Evolutionary conservation across 1,140 invertebrate species (phyloP), one percentile per base, ranked within the genome.

Genomic region (Oryzaephilus surinamensis): DNA sequence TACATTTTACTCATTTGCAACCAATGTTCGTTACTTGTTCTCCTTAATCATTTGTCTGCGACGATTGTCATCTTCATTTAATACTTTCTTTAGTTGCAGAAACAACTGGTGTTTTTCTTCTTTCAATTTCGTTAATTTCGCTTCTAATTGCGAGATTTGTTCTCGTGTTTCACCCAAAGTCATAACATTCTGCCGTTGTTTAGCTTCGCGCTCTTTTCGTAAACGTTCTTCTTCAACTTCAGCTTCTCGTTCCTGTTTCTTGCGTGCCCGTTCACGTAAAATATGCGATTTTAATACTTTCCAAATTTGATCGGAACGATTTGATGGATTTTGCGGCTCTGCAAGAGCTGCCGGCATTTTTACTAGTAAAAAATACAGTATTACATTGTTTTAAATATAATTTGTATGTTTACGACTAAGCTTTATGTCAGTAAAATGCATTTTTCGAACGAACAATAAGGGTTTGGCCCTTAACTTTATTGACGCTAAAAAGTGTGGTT

Each of bases 41-140:
- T 88, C 84, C 60, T 86, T 85, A 43, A 80, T 76, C 39, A 81
- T 67, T 46, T 81, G 71, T 46, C 81, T 72, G 51, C 86, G 81
- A 38, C 87, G 74, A 40, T 81, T 86, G 55, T 93, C 89, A 68
- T 93, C 91, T 62, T 95, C 90, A 64, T 92, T 84, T 1, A 94
- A 64, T 18, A 95, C 89, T 69, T 93, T 94, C 56, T 96, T 96
- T 1, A 97, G 63, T 55, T 92, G 84, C 46, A 90, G 72, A 64
- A 95, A 94, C 23, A 95, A 64, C 50, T 93, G 82, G 63, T 95
- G 90, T 58, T 97, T 97, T 53, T 95, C 85, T 48, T 86, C 80
- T 56, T 86, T 89, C 4, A 95, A 63, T 33, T 81, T 70, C 24
- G 77, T 71, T 14, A 95, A 63, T 55, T 84, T 81, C 38, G 75